phyloP scores from a whole-genome alignment of 1,140 invertebrate species.

The Drosophila lini region DNA sequence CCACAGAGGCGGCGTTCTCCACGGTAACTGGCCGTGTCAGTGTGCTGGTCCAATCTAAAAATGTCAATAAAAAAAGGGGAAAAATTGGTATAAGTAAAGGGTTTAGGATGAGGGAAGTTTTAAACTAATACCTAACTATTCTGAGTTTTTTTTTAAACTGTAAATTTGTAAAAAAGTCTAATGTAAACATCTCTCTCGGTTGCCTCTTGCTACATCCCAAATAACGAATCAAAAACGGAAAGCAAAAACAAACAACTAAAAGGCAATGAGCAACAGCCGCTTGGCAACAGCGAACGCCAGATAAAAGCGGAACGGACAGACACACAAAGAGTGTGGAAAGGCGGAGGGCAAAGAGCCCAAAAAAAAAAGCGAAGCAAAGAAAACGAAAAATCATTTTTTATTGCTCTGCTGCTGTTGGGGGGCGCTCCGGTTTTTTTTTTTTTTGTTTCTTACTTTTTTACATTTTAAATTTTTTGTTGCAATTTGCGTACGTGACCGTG shows the following conservation, averaged over 20 bases:
- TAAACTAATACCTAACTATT: no score
- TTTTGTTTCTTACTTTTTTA: conserved; percentile 16
- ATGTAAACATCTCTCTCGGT: neutral
- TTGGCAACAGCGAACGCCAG: conserved; percentile 74
- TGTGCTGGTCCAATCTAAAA: conserved; percentile 80
- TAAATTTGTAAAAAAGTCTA: neutral
- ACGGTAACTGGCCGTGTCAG: conserved; percentile 60
- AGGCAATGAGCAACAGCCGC: conserved; percentile 62
- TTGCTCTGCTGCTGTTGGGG: conserved; percentile 35
- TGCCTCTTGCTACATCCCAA: conserved; percentile 10
- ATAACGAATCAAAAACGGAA: conserved; percentile 23
- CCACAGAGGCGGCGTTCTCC: conserved; percentile 37
- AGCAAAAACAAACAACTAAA: conserved; percentile 33
- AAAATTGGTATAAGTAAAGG: neutral
- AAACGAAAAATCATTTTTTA: conserved; percentile 66
- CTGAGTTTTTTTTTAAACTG: neutral
- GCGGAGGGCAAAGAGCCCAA: conserved; percentile 15
- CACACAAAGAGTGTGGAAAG: conserved; percentile 5
- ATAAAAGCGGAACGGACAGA: conserved; percentile 63
- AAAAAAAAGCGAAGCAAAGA: conserved; percentile 20
- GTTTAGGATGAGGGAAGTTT: neutral
- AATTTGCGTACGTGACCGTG: conserved; percentile 60
- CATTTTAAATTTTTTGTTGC: conserved; percentile 20
- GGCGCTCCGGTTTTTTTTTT: conserved; percentile 12
- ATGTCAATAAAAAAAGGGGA: neutral